Evolutionary conservation across 53 echinoderm and acorn worm genomes (phyloP).

Genomic region (Echinometra lucunter): DNA sequence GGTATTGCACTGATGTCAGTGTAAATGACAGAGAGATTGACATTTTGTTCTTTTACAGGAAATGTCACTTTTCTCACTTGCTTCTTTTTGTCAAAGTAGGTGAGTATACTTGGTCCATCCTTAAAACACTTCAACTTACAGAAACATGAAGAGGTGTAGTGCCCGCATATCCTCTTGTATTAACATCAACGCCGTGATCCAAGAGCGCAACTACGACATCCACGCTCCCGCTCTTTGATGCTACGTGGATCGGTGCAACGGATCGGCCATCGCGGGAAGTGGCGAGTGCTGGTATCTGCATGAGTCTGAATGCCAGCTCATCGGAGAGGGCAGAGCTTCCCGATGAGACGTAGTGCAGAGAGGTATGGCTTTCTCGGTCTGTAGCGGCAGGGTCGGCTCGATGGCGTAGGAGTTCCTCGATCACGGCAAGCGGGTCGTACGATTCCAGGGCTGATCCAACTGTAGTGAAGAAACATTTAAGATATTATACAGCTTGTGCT

Average conservation of each 20-base stretch:
- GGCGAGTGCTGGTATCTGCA: slow-evolving; percentile 67
- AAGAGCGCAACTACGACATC: slow-evolving; percentile 84
- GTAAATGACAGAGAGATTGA: no score
- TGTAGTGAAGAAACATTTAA: background rate
- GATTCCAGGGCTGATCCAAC: slow-evolving; percentile 75
- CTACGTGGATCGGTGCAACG: slow-evolving; percentile 89
- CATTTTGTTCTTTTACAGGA: no score
- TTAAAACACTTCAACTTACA: slow-evolving; percentile 72
- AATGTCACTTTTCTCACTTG: no score
- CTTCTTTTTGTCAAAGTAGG: no score
- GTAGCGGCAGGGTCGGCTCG: slow-evolving; percentile 80
- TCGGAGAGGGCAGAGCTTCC: slow-evolving; percentile 68
- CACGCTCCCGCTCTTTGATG: slow-evolving; percentile 91
- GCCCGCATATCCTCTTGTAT: slow-evolving; percentile 86
- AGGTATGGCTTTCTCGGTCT: slow-evolving; percentile 84
- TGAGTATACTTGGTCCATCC: no score
- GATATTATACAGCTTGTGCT: no score
- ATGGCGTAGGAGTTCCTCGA: slow-evolving; percentile 75
- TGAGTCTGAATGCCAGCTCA: slow-evolving; percentile 78
- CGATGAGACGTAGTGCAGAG: slow-evolving; percentile 86
- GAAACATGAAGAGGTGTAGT: slow-evolving; percentile 94
- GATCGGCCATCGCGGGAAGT: slow-evolving; percentile 78
- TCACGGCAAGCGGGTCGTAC: slow-evolving; percentile 84
- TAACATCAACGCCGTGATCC: slow-evolving; percentile 89
- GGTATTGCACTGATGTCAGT: no score